Evolutionary conservation across 64 coral and sea anemone species (phyloP), one percentile per base, ranked within the genome.

Genomic region (Montipora sp.): DNA sequence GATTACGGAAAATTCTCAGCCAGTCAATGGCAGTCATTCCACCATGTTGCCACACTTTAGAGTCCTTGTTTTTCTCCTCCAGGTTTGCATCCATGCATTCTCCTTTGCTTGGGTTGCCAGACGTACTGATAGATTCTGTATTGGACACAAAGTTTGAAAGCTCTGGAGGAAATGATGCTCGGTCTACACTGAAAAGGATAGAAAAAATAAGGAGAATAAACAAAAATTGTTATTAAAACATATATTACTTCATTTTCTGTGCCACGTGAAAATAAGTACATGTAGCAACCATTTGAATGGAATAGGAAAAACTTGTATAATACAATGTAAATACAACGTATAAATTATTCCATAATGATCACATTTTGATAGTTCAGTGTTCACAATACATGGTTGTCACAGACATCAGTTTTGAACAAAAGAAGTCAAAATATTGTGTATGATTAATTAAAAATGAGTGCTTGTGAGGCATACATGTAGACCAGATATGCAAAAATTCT

Each of bases 31-130:
- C 75, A 7, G 19, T 16, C 87, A 89, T 89, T 11, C 36, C 19
- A 45, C 88, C 75, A 79, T 90, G 88, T 24, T 90, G 75, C 88
- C 88, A 80, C 22, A 80, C 77, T 66, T 90, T 90, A 8, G 88
- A 80, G 7, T 79, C n/a, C 79, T 90, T 90, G 27, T 90, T 90
- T 7, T 79, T 59, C 43, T 90, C 88, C 5, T 90, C 88, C 22
- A 80, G 10, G 22, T 24, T 46, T 4, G 88, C 76, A 90, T 90
- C 88, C 36, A 90, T 79, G 21, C 46, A 51, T 36, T 90, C 88
- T 47, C 88, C 88, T 16, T 80, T 90, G 9, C 75, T 79, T 1
- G 53, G 1, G 59, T 90, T 90, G 8, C 88, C 88, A 65, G 75
- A 79, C 0, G 77, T 90, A 53, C 87, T 89, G 18, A 89, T 53